These are phyloP conservation scores for Choristoneura rosaceana DNA, from an alignment of 2,888 invertebrate species.

Conservation along the genomic window DNA sequence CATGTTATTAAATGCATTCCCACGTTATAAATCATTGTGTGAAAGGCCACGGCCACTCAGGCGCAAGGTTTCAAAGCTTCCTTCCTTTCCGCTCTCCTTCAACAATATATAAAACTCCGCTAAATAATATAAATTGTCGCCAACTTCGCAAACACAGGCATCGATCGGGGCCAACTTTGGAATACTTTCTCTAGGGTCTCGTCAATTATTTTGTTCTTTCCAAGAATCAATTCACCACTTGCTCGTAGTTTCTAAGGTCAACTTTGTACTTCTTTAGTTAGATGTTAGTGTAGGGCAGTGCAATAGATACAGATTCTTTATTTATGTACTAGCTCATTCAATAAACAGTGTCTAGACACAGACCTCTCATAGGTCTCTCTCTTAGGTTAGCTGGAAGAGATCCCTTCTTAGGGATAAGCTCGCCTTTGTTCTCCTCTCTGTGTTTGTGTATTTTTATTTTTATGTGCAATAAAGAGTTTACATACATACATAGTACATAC, in stretches of 20 bases:
- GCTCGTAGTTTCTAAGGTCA: not conserved
- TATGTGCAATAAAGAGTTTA: no score
- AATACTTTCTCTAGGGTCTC: conserved; percentile 22
- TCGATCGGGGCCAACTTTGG: conserved; percentile 12
- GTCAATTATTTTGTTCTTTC: conserved; percentile 26
- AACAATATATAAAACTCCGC: conserved; percentile 16
- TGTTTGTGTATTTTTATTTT: no score
- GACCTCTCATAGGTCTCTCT: no score
- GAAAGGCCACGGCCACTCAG: conserved; percentile 60
- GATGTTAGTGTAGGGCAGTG: not conserved
- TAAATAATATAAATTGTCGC: conserved; percentile 37
- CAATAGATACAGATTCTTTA: not conserved
- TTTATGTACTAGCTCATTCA: not conserved
- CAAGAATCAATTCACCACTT: conserved; percentile 10
- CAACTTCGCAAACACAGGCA: conserved; percentile 13
- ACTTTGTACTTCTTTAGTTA: not conserved
- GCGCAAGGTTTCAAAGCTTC: conserved; percentile 57
- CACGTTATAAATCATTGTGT: conserved; percentile 46
- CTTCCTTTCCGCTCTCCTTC: conserved; percentile 51
- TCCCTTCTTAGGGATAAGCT: no score
- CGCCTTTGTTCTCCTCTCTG: no score
- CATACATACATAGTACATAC: no score
- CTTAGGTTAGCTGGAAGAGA: no score
- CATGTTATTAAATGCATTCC: conserved; percentile 48
- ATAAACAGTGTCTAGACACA: not conserved